Percentiles rank a stretch among this genome's conserved stretches.
These are phyloP conservation scores for Drosophila persimilis DNA, from an alignment of 1,140 invertebrate species.

Conservation along the genomic window DNA sequence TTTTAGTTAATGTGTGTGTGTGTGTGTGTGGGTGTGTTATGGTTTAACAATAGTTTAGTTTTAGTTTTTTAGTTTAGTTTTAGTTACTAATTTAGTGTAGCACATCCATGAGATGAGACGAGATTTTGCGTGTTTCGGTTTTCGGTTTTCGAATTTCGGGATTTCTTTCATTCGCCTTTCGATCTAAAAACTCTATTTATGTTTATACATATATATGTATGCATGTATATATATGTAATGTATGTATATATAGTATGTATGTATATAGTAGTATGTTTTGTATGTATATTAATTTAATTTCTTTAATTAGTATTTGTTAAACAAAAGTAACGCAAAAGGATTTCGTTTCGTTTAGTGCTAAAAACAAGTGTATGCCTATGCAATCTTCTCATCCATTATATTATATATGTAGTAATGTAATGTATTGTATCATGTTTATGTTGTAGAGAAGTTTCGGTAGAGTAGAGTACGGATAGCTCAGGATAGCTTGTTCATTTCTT, in stretches of 20 bases:
- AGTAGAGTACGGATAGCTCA: constrained; percentile 46
- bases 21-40: constrained; percentile 26
- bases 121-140: constrained; percentile 37
- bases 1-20: constrained; percentile 39
- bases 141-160: constrained; percentile 1
- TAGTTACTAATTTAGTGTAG: constrained; percentile 57
- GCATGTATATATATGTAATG: constrained; percentile 22
- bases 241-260: constrained; percentile 50
- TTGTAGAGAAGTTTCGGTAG: constrained; percentile 56
- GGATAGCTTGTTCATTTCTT: constrained; percentile 21
- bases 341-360: constrained; percentile 56
- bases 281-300: constrained; percentile 46
- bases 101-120: constrained; percentile 59
- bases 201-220: constrained; percentile 34
- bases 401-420: constrained; percentile 38
- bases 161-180: constrained; percentile 22
- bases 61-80: constrained; percentile 43
- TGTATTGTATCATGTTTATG: constrained; percentile 51
- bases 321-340: constrained; percentile 52
- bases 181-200: constrained; percentile 58
- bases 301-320: constrained; percentile 47
- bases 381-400: constrained; percentile 7
- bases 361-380: constrained; percentile 61
- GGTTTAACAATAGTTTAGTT: constrained; percentile 60
- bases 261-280: constrained; percentile 21